Conservation (phyloP, 2,888 invertebrate genomes). For the Cryptus armator region DNA sequence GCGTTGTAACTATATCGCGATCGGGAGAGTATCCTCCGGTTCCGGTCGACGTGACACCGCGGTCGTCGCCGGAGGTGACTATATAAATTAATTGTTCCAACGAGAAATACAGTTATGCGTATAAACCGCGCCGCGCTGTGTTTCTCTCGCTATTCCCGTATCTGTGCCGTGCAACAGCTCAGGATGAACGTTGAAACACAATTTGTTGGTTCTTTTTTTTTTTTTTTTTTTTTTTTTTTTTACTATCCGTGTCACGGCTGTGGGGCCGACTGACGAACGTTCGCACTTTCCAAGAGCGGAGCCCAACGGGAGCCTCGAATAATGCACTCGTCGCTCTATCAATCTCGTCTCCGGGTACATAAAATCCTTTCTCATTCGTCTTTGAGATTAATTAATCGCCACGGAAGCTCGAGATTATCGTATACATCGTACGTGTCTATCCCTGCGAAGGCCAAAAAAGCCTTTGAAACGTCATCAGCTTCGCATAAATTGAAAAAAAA, state of each 20-base stretch:
- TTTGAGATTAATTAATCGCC: slow-evolving; percentile 23
- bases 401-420: background rate
- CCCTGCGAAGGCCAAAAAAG: background rate
- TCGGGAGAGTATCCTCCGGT: slow-evolving; percentile 28
- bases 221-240: background rate
- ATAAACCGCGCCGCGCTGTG: slow-evolving; percentile 2
- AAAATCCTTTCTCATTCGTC: slow-evolving; percentile 10
- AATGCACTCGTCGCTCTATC: slow-evolving; percentile 2
- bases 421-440: background rate
- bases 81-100: slow-evolving; percentile 72
- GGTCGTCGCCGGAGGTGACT: slow-evolving; percentile 60
- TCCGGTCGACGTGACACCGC: slow-evolving; percentile 65
- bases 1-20: background rate
- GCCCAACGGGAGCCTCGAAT: background rate
- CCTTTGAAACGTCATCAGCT: background rate
- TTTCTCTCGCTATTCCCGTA: background rate
- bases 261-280: slow-evolving; percentile 5
- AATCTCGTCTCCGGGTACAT: background rate
- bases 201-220: slow-evolving; percentile 30
- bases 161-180: background rate
- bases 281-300: slow-evolving; percentile 34
- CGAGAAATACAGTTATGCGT: slow-evolving; percentile 71
- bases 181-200: slow-evolving; percentile 7
- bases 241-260: slow-evolving; percentile 24
- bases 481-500: background rate